Conservation (phyloP, 2,797 vertebrate genomes). For the Microctenopoma stevenorrisi region DNA sequence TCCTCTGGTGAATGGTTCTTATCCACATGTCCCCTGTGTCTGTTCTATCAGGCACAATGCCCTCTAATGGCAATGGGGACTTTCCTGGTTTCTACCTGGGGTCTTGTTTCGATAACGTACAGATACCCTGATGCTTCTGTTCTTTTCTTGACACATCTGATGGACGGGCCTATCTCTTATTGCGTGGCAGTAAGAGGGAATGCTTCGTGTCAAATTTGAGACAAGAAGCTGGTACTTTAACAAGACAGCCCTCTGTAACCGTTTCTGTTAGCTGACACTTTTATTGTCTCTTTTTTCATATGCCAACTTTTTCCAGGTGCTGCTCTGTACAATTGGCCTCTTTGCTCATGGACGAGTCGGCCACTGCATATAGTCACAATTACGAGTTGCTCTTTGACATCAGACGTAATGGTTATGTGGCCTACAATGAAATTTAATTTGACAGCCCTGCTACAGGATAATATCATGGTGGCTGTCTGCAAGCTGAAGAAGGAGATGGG, state of each 20-base stretch:
- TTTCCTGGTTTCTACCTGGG: not conserved
- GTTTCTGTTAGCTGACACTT: not conserved
- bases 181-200: slow-evolving; percentile 1
- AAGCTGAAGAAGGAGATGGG: too few species aligned
- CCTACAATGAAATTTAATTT: too few species aligned
- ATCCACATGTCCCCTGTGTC: not conserved
- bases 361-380: too few species aligned
- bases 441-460: too few species aligned
- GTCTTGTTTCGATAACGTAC: not conserved
- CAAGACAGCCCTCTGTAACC: not conserved
- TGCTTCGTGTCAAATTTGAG: slow-evolving; percentile 6
- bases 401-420: too few species aligned
- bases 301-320: too few species aligned
- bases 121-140: not conserved
- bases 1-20: not conserved
- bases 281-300: not conserved
- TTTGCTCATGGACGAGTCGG: too few species aligned
- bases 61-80: too few species aligned
- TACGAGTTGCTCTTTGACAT: too few species aligned
- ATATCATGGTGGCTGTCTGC: too few species aligned
- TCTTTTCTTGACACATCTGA: slow-evolving; percentile 1
- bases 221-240: not conserved
- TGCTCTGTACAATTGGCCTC: too few species aligned
- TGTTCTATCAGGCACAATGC: not conserved
- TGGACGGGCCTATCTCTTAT: not conserved